A percentile compares a stretch with the other conserved stretches of the same genome.
Evolutionary conservation across 2,797 vertebrate species (phyloP).

Genomic region (Jordanella pulchra): DNA sequence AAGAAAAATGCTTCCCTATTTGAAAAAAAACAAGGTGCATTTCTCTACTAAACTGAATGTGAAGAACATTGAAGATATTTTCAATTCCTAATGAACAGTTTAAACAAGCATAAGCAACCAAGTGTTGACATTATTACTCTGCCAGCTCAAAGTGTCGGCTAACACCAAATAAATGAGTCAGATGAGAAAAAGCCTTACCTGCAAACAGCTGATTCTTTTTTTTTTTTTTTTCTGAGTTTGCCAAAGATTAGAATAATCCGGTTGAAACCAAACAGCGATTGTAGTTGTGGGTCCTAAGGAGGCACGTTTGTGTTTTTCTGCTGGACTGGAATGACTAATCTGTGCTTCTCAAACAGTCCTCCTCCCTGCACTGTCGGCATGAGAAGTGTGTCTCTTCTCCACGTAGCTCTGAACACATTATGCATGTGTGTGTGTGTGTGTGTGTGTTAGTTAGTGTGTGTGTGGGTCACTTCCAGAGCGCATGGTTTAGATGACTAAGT

Average conservation of each 20-base stretch:
- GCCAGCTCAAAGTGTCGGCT: not conserved
- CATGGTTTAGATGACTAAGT: not conserved
- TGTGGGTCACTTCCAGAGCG: constrained; percentile 1
- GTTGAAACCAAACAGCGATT: not conserved
- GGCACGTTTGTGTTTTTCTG: constrained; percentile 2
- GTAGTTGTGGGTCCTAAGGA: constrained; percentile 21
- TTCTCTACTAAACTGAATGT: not conserved
- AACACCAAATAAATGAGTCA: not conserved
- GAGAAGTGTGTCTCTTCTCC: constrained; percentile 19
- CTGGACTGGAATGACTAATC: constrained; percentile 21
- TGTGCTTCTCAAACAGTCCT: constrained; percentile 25
- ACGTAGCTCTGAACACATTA: constrained; percentile 24
- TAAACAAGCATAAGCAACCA: not conserved
- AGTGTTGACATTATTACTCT: not conserved
- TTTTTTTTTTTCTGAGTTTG: not conserved
- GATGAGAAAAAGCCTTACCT: constrained; percentile 49
- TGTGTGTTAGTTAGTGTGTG: not conserved
- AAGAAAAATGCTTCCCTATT: constrained; percentile 10
- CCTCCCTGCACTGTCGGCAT: constrained; percentile 23
- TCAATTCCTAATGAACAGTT: not conserved
- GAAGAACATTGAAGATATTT: not conserved
- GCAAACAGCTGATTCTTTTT: not conserved
- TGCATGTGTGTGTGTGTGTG: not conserved
- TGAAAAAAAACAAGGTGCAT: not conserved
- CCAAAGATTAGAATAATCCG: constrained; percentile 7